Evolutionary conservation across 2,888 invertebrate genomes (phyloP), one percentile per base, ranked within the genome.

Genomic region (Perizoma flavofasciatum): DNA sequence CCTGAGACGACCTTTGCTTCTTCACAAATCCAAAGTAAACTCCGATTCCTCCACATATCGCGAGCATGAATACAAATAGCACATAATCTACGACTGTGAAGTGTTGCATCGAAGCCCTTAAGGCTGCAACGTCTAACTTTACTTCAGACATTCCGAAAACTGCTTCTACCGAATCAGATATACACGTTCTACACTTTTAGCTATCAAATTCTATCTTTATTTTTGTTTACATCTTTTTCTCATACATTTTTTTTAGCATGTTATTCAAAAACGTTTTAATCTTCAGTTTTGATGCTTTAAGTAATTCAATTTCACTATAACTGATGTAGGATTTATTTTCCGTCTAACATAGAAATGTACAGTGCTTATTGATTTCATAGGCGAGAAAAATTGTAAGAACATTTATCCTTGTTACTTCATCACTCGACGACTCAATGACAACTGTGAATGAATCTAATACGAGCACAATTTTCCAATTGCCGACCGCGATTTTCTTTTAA

Each of bases 11-110:
- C 66, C 82, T 74, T 75, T 89, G 72, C 72, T 95, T 95, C 59
- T 95, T 94, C 66, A 95, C 86, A 75, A 96, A 96, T 5, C 96
- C 97, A 77, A 96, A 97, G 82, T 96, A 97, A 58, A 97, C 82
- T 7, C 97, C 97, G 57, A 97, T 95, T 4, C 92, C 88, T 37
- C 96, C 94, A 76, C 96, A 97, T 40, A 95, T 83, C 5, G 93
- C 77, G 60, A 97, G 87, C 96, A 97, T 96, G 0, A 93, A 71
- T 9, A 94, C 86, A 75, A 96, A 96, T 49, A 96, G 93, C 0
- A 92, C 75, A 79, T 96, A 96, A 81, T 96, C 96, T 41, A 90
- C 80, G 81, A 89, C 89, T 10, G 93, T 92, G 65, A 95, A 95
- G 58, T 84, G 81, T 69, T 89, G 89, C 63, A 83, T 81, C 0